Evolutionary conservation across 1,140 invertebrate species (phyloP).

Genomic region (Scaptomyza hsui): DNA sequence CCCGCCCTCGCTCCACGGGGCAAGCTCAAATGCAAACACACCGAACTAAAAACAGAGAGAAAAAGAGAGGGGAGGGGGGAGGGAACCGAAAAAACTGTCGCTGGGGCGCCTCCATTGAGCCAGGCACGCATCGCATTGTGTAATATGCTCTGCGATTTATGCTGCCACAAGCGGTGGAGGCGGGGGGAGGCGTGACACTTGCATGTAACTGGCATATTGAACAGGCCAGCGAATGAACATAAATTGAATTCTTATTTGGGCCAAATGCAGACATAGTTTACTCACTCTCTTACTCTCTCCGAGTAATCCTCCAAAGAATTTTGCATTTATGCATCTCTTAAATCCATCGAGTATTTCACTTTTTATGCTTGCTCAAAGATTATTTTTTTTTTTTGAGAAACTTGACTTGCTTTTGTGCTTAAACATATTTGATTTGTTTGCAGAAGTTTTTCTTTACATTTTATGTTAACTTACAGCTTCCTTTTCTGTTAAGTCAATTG

Average conservation of each 20-base stretch:
- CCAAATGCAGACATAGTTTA: slow-evolving; percentile 41
- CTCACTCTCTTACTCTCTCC: too few relatives aligned
- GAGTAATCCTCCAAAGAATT: slow-evolving; percentile 17
- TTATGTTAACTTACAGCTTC: too few relatives aligned
- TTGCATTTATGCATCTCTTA: slow-evolving; percentile 8
- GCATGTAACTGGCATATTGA: slow-evolving; percentile 69
- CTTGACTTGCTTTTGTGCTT: too few relatives aligned
- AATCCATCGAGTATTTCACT: not conserved
- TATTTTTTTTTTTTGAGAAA: too few relatives aligned
- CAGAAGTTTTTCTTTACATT: too few relatives aligned
- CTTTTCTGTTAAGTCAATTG: not conserved
- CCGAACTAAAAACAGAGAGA: slow-evolving; percentile 22
- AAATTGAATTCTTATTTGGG: slow-evolving; percentile 80
- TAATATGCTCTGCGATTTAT: slow-evolving; percentile 83
- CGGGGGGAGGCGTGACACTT: slow-evolving; percentile 51
- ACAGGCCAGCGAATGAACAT: slow-evolving; percentile 65
- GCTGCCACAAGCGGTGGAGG: slow-evolving; percentile 49
- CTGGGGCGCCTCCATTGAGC: slow-evolving; percentile 56
- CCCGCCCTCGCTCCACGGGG: slow-evolving; percentile 3
- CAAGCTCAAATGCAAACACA: slow-evolving; percentile 70
- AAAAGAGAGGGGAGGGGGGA: not conserved
- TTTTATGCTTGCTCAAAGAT: not conserved
- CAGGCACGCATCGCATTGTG: slow-evolving; percentile 77
- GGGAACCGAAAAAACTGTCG: slow-evolving; percentile 30
- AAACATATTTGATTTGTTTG: too few relatives aligned